These are phyloP conservation scores for Zaprionus camerounensis DNA, from an alignment of 1,140 invertebrate genomes.

Conservation along the genomic window DNA sequence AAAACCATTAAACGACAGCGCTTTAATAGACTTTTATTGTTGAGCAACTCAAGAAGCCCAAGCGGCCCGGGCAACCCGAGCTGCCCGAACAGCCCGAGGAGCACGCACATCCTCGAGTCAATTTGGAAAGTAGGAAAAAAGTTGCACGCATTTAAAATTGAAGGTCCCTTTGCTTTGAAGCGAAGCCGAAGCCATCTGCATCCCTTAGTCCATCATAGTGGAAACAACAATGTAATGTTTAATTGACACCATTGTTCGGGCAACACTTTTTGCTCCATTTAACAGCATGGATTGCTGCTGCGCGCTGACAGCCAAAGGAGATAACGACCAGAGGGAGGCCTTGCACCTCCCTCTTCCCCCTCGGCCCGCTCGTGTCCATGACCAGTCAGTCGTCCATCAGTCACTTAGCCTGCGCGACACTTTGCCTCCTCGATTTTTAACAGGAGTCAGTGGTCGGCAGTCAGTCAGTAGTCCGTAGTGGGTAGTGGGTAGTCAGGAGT, in stretches of 20 bases:
- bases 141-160: conserved; percentile 60
- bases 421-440: conserved; percentile 48
- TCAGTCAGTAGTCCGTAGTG: neutral
- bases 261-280: conserved; percentile 81
- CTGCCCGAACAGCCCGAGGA: neutral
- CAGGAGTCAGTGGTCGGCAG: conserved; percentile 15
- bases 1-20: conserved; percentile 55
- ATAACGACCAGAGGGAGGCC: conserved; percentile 43
- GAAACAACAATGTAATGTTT: conserved; percentile 79
- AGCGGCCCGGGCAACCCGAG: neutral
- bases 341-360: no score
- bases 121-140: conserved; percentile 36
- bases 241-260: conserved; percentile 81
- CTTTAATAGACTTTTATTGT: conserved; percentile 63
- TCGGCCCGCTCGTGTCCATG: conserved; percentile 42
- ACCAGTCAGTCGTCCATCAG: conserved; percentile 60
- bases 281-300: conserved; percentile 76
- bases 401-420: conserved; percentile 69
- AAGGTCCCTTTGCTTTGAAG: conserved; percentile 45
- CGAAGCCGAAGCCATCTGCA: conserved; percentile 34
- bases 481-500: neutral
- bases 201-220: conserved; percentile 47
- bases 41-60: conserved; percentile 31
- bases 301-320: conserved; percentile 61
- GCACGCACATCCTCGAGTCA: conserved; percentile 26